These are phyloP conservation scores for Oplegnathus fasciatus DNA, from an alignment of 2,113 vertebrate genomes.

Conservation along the genomic window DNA sequence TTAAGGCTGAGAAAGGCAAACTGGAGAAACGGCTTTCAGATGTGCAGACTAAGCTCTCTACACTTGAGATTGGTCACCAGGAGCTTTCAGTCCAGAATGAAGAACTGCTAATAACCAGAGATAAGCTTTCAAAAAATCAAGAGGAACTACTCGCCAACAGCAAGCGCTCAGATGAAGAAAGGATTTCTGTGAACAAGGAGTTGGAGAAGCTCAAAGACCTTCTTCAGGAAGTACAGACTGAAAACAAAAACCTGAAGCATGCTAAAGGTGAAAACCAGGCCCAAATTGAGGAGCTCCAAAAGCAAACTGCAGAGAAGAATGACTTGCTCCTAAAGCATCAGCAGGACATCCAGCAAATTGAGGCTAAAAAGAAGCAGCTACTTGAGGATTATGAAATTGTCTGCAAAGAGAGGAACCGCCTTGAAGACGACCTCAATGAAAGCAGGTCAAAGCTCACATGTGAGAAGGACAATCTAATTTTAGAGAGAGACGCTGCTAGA, in stretches of 20 bases:
- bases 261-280: slow-evolving; percentile 70
- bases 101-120: slow-evolving; percentile 82
- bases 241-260: slow-evolving; percentile 80
- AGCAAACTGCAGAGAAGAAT: slow-evolving; percentile 70
- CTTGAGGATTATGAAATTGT: slow-evolving; percentile 83
- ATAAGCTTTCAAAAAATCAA: slow-evolving; percentile 80
- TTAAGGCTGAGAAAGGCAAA: slow-evolving; percentile 86
- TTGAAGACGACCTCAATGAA: slow-evolving; percentile 85
- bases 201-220: slow-evolving; percentile 74
- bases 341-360: slow-evolving; percentile 77
- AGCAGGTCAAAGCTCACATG: slow-evolving; percentile 83
- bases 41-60: slow-evolving; percentile 80
- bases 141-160: slow-evolving; percentile 81
- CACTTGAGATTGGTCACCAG: slow-evolving; percentile 82
- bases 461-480: slow-evolving; percentile 81
- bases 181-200: slow-evolving; percentile 76
- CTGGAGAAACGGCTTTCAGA: slow-evolving; percentile 86
- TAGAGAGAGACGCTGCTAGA: slow-evolving; percentile 82
- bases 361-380: slow-evolving; percentile 81
- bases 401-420: slow-evolving; percentile 84
- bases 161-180: slow-evolving; percentile 79
- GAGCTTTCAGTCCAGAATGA: slow-evolving; percentile 83
- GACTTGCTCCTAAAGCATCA: slow-evolving; percentile 70
- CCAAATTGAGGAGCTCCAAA: slow-evolving; percentile 82
- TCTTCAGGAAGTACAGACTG: slow-evolving; percentile 80